A percentile compares a stretch with the other conserved stretches of the same genome.
phyloP scores from a whole-genome alignment of 2,888 invertebrate genomes.

The Perizoma flavofasciatum region DNA sequence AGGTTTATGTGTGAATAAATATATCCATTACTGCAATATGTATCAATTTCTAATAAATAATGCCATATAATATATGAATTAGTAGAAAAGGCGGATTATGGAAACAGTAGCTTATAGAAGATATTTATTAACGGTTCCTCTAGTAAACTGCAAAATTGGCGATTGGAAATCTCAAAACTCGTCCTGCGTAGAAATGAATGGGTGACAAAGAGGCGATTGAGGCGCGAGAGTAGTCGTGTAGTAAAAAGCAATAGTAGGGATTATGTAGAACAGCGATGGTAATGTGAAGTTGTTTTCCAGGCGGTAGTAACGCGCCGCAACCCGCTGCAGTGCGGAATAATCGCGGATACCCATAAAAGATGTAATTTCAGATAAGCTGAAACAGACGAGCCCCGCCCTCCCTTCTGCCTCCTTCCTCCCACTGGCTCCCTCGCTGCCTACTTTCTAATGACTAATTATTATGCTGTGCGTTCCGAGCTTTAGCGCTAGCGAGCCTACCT shows the following conservation, averaged over 20 bases:
- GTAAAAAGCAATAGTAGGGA: constrained; percentile 80
- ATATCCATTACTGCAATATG: constrained; percentile 28
- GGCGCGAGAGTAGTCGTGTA: constrained; percentile 67
- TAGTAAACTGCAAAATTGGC: constrained; percentile 16
- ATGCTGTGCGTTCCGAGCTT: constrained; percentile 83
- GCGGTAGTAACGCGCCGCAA: constrained; percentile 79
- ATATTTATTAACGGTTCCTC: constrained; percentile 14
- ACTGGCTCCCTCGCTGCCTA: constrained; percentile 70
- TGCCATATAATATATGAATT: constrained; percentile 13
- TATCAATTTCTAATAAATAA: constrained; percentile 30
- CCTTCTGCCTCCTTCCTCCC: constrained; percentile 57
- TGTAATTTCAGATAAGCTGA: constrained; percentile 85
- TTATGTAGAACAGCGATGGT: constrained; percentile 79
- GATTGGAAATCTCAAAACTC: constrained; percentile 31
- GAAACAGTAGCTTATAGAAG: constrained; percentile 14
- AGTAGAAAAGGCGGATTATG: constrained; percentile 12
- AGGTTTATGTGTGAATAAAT: constrained; percentile 38
- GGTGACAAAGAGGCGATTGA: constrained; percentile 57
- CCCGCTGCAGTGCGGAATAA: constrained; percentile 83
- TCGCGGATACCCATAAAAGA: constrained; percentile 84
- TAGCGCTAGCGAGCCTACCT: constrained; percentile 73
- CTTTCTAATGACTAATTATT: constrained; percentile 85
- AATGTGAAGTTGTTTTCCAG: constrained; percentile 77
- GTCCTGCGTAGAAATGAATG: constrained; percentile 54
- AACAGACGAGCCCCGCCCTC: constrained; percentile 80